phyloP scores from a whole-genome alignment of 2,888 invertebrate genomes.

The Ctena decussata region DNA sequence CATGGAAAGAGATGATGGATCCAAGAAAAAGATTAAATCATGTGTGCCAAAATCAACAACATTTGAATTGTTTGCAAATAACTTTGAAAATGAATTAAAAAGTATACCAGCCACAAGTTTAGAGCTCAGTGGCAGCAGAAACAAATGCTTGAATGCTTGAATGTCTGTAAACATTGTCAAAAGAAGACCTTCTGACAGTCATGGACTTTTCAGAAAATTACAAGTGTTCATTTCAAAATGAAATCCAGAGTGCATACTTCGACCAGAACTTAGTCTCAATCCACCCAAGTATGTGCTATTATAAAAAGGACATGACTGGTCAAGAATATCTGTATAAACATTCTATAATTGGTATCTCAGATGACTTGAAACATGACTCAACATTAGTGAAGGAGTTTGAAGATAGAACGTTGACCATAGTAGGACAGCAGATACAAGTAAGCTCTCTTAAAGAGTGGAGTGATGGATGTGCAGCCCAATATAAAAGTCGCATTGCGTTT shows the following conservation, averaged over 20 bases:
- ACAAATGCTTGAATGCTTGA: not conserved
- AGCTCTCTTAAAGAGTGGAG: conserved; percentile 20
- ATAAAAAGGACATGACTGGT: not conserved
- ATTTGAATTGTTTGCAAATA: conserved; percentile 6
- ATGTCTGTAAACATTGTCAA: not conserved
- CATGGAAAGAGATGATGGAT: not conserved
- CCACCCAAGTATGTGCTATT: conserved; percentile 30
- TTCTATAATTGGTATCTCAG: conserved; percentile 5
- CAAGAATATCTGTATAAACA: conserved; percentile 8
- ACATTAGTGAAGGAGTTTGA: conserved; percentile 19
- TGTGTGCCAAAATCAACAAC: conserved; percentile 22
- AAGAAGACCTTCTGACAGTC: conserved; percentile 7
- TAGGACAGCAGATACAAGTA: not conserved
- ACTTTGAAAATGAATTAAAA: not conserved
- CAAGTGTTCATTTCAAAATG: conserved; percentile 31
- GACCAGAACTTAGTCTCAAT: conserved; percentile 22
- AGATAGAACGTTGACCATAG: not conserved
- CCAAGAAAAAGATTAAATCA: conserved; percentile 6
- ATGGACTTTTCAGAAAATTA: conserved; percentile 43
- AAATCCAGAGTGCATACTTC: conserved; percentile 11
- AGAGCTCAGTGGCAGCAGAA: conserved; percentile 26
- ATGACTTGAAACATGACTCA: conserved; percentile 36
- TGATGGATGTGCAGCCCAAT: conserved; percentile 51
- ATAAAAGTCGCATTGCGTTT: conserved; percentile 34
- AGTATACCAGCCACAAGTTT: conserved; percentile 16